phyloP scores from a whole-genome alignment of 2,888 invertebrate species.

The Leptopilina syphax region DNA sequence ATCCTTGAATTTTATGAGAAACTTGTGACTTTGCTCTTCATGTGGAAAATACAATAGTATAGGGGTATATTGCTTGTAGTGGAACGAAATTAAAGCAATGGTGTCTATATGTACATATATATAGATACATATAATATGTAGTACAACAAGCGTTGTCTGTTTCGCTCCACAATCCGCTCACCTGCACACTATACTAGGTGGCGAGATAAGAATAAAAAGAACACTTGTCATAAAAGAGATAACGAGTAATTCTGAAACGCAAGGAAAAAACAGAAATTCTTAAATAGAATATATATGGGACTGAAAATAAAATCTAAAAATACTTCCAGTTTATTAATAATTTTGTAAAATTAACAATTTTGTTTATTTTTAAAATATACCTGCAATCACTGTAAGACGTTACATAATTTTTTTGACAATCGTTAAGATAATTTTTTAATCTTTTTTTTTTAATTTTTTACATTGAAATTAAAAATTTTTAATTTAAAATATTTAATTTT shows the following conservation, averaged over 20 bases:
- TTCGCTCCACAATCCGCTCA: slow-evolving; percentile 70
- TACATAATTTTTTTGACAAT: too few relatives aligned
- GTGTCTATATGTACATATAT: slow-evolving; percentile 38
- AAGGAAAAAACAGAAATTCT: background rate
- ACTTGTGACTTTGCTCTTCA: background rate
- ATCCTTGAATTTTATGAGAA: background rate
- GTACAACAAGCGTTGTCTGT: slow-evolving; percentile 70
- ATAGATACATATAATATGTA: slow-evolving; percentile 59
- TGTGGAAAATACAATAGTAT: slow-evolving; percentile 7
- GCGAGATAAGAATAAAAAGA: slow-evolving; percentile 24
- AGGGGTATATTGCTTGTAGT: slow-evolving; percentile 40
- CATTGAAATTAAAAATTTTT: background rate
- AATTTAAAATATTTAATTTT: background rate
- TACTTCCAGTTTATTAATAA: too few relatives aligned
- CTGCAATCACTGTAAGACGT: too few relatives aligned
- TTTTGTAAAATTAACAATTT: too few relatives aligned
- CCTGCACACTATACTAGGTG: slow-evolving; percentile 66
- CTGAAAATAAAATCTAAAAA: background rate
- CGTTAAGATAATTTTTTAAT: too few relatives aligned
- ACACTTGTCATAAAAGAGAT: background rate
- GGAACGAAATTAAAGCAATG: slow-evolving; percentile 48
- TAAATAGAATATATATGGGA: background rate
- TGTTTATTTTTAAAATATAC: too few relatives aligned
- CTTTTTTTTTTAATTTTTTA: too few relatives aligned
- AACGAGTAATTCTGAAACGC: background rate